phyloP scores from a whole-genome alignment of 2,113 vertebrate genomes.

The Proterorhinus semilunaris region DNA sequence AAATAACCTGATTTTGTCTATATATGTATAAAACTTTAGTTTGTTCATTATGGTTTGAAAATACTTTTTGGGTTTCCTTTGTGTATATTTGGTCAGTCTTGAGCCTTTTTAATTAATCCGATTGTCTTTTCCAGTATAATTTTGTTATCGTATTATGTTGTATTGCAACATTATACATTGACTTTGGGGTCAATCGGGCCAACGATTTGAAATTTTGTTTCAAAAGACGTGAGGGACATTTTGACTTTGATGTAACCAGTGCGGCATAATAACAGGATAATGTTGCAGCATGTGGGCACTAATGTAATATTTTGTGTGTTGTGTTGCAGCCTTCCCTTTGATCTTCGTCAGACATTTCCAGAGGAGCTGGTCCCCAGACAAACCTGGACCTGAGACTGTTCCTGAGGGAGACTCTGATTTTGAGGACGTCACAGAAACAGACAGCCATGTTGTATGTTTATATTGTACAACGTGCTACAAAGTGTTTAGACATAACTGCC shows the following conservation, averaged over 20 bases:
- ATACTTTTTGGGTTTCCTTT: too few relatives aligned
- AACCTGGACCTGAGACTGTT: conserved; percentile 30
- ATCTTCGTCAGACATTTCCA: conserved; percentile 65
- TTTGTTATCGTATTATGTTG: too few relatives aligned
- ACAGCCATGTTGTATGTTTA: conserved; percentile 37
- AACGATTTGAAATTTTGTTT: background rate
- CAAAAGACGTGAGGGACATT: background rate
- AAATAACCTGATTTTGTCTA: too few relatives aligned
- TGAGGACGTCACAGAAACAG: conserved; percentile 58
- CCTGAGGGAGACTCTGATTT: conserved; percentile 64
- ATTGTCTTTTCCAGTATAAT: too few relatives aligned
- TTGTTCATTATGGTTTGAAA: too few relatives aligned
- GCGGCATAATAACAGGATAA: background rate
- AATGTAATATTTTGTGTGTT: conserved; percentile 7
- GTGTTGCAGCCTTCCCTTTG: conserved; percentile 67
- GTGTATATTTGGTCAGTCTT: too few relatives aligned
- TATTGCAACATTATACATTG: too few relatives aligned
- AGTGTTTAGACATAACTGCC: background rate
- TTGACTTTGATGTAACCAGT: background rate
- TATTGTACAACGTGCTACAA: background rate
- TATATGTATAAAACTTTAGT: too few relatives aligned
- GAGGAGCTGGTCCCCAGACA: conserved; percentile 22
- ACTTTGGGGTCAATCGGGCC: background rate
- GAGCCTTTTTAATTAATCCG: too few relatives aligned
- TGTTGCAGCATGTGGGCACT: conserved; percentile 2